Evolutionary conservation across 2,113 vertebrate genomes (phyloP).

Genomic region (Stigmatopora argus): DNA sequence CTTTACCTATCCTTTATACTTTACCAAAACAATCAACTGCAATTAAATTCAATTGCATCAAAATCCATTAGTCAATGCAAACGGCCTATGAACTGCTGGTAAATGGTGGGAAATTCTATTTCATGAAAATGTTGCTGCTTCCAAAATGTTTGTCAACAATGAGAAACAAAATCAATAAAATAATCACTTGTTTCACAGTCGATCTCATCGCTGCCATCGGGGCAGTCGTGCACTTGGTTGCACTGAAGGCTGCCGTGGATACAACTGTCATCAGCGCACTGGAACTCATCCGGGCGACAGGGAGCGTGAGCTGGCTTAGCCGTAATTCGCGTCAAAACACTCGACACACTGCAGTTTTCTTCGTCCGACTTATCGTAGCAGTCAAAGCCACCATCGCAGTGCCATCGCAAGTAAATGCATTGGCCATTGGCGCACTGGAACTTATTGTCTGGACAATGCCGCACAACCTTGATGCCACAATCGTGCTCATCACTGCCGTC

Average conservation of each 20-base stretch:
- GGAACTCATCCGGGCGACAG: conserved; percentile 78
- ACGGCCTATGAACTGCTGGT: too few relatives aligned
- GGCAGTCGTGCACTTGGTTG: conserved; percentile 69
- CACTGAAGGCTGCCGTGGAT: conserved; percentile 78
- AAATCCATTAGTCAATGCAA: too few relatives aligned
- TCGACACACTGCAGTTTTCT: conserved; percentile 74
- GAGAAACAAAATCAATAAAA: background rate
- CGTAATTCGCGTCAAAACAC: too few relatives aligned
- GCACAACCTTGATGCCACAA: rapidly evolving
- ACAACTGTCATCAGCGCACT: conserved; percentile 74
- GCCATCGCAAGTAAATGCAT: conserved; percentile 75
- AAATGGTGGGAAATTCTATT: too few relatives aligned
- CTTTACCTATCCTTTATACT: too few relatives aligned
- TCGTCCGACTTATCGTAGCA: conserved; percentile 81
- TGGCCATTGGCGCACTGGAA: conserved; percentile 76
- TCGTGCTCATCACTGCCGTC: conserved; percentile 82
- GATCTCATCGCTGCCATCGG: conserved; percentile 76
- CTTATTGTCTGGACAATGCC: conserved; percentile 56
- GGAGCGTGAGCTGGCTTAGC: conserved; percentile 55
- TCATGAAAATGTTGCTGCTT: too few relatives aligned
- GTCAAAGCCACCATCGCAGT: conserved; percentile 71
- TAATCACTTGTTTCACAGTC: conserved; percentile 73
- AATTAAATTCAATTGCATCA: too few relatives aligned
- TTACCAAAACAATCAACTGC: too few relatives aligned
- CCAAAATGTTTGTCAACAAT: background rate